phyloP scores from a whole-genome alignment of 2,888 invertebrate species.

The Volucella zonaria region DNA sequence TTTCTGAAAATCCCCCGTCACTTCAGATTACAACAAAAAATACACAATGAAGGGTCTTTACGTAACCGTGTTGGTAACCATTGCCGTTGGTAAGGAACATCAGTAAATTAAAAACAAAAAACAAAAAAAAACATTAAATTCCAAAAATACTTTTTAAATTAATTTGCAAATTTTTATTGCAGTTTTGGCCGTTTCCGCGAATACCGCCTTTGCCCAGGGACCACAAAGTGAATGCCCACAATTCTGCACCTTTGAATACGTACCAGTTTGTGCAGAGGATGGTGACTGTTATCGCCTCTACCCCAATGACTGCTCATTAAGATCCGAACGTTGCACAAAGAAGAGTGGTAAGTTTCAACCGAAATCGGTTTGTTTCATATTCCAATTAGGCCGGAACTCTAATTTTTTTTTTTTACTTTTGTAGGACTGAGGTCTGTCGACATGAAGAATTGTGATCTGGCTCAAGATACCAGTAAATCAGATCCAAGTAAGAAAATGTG shows the following conservation, averaged over 20 bases:
- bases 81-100: slow-evolving; percentile 15
- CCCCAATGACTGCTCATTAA: slow-evolving; percentile 25
- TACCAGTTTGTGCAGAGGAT: slow-evolving; percentile 54
- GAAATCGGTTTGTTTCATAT: not conserved
- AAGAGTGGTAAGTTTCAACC: slow-evolving; percentile 3
- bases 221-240: slow-evolving; percentile 36
- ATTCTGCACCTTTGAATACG: slow-evolving; percentile 40
- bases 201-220: slow-evolving; percentile 11
- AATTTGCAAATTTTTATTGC: not conserved
- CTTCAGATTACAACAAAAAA: not conserved
- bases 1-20: not conserved
- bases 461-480: slow-evolving; percentile 16
- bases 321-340: slow-evolving; percentile 19
- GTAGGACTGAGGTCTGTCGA: slow-evolving; percentile 38
- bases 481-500: slow-evolving; percentile 23
- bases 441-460: slow-evolving; percentile 44
- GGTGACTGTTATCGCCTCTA: slow-evolving; percentile 34
- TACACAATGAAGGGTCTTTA: slow-evolving; percentile 30
- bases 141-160: not conserved
- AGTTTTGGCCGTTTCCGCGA: slow-evolving; percentile 31
- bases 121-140: not conserved
- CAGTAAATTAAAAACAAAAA: slow-evolving; percentile 14
- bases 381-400: not conserved
- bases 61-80: slow-evolving; percentile 22
- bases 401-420: not conserved